Percentiles rank a stretch among this genome's conserved stretches.
phyloP scores from a whole-genome alignment of 2,888 invertebrate species.

The Perizoma flavofasciatum region DNA sequence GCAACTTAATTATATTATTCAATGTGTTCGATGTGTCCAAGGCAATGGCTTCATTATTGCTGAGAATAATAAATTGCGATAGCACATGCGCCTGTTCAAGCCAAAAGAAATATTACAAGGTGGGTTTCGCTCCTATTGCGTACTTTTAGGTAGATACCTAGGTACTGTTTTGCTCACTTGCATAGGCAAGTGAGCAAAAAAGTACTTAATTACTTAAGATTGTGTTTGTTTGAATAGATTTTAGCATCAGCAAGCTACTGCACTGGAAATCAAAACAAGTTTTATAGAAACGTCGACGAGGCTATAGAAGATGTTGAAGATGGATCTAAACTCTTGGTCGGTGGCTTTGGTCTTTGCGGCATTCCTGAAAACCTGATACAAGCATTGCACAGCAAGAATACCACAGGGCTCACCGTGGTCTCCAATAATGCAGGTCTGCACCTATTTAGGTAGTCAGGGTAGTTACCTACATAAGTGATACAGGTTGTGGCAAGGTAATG shows the following conservation, averaged over 20 bases:
- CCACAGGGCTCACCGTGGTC: slow-evolving; percentile 93
- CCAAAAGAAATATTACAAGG: slow-evolving; percentile 48
- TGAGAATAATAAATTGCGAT: slow-evolving; percentile 46
- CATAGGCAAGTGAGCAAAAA: too few relatives aligned
- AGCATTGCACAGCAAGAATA: slow-evolving; percentile 89
- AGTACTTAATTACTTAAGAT: too few relatives aligned
- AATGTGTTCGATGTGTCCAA: too few relatives aligned
- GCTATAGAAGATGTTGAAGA: slow-evolving; percentile 94
- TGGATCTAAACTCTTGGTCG: slow-evolving; percentile 95
- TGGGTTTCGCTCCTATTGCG: slow-evolving; percentile 34
- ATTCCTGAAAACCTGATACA: slow-evolving; percentile 98
- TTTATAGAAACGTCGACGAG: slow-evolving; percentile 87
- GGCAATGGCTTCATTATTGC: slow-evolving; percentile 42
- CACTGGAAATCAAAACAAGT: slow-evolving; percentile 79
- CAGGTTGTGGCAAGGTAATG: too few relatives aligned
- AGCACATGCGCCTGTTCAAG: slow-evolving; percentile 46
- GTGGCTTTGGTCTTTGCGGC: slow-evolving; percentile 98
- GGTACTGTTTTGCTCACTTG: too few relatives aligned
- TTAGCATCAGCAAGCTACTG: slow-evolving; percentile 61
- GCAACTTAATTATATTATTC: too few relatives aligned
- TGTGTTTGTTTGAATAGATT: slow-evolving; percentile 47
- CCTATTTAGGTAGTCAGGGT: too few relatives aligned
- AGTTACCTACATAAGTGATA: too few relatives aligned
- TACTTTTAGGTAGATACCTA: background rate
- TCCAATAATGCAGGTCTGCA: slow-evolving; percentile 95